phyloP scores from a whole-genome alignment of 2,888 invertebrate genomes.

The Rhagophthalmus giganteus region DNA sequence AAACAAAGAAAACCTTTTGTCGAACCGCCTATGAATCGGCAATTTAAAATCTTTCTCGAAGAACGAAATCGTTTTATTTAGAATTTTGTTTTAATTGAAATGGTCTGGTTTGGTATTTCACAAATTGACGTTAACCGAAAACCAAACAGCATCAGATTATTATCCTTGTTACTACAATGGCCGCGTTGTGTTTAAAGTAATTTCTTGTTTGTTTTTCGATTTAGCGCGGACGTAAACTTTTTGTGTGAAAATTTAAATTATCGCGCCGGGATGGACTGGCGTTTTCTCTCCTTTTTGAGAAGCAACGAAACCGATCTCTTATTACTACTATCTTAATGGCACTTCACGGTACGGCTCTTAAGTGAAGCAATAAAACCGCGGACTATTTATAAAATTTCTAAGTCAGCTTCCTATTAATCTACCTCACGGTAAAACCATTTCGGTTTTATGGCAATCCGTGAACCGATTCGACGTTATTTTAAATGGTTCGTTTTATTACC shows the following conservation, averaged over 20 bases:
- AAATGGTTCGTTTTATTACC: conserved; percentile 25
- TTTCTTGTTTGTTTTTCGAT: conserved; percentile 6
- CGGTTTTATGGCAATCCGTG: conserved; percentile 26
- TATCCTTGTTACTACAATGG: conserved; percentile 13
- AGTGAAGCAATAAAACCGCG: conserved; percentile 15
- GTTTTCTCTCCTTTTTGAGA: too few relatives aligned
- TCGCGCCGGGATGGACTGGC: too few relatives aligned
- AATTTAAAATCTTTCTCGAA: too few relatives aligned
- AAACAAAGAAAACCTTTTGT: too few relatives aligned
- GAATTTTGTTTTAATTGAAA: too few relatives aligned
- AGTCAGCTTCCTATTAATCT: conserved; percentile 12
- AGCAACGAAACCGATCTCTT: too few relatives aligned
- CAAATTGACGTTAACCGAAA: conserved; percentile 16
- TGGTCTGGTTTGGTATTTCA: conserved; percentile 8
- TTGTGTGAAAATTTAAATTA: too few relatives aligned
- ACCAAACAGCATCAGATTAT: conserved; percentile 11
- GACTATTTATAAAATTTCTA: conserved; percentile 12
- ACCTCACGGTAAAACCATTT: conserved; percentile 7
- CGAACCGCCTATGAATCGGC: too few relatives aligned
- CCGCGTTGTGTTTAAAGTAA: conserved; percentile 6
- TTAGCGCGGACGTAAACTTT: conserved; percentile 2
- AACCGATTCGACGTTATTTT: conserved; percentile 18
- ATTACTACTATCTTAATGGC: conserved; percentile 14
- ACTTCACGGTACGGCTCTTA: conserved; percentile 12
- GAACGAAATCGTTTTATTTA: too few relatives aligned